Base-by-base conservation (phyloP, 2,797 vertebrate species). In the Sebastes cheni region DNA sequence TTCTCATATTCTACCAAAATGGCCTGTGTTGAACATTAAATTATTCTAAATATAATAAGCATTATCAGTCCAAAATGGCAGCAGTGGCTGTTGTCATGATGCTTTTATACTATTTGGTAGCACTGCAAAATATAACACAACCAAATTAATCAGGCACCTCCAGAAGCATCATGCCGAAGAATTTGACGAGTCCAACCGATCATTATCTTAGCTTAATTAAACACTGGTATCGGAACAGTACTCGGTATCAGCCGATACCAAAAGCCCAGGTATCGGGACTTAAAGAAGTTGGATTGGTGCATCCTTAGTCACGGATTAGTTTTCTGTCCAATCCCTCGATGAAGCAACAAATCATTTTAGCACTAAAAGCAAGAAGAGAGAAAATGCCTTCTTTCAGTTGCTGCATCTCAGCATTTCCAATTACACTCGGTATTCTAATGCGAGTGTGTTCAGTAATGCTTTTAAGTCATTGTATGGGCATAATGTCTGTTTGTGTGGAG, bases 381-480 rank as follows among this genome's bases (percentile, higher is more conserved):
- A 46, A 68, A 36, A 60, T 6, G 3, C 10, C 18, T 54, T 27
- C 18, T 46, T 39, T 50, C 32, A 20, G 22, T 11, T 4, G 39
- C 34, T 23, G 23, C 52, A 61, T 54, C 46, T 79, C 32, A 39
- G 68, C 71, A 66, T 80, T 74, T 71, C 39, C 55, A 75, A 72
- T 84, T 64, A 83, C 50, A 50, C 46, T 8, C 16, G 2, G 20
- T 65, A 50, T 54, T 82, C 66, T 55, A 75, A 82, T 65, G 60
- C n/a, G 68, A 67, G 54, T 12, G 14, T 62, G 72, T 77, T 79
- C 65, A 68, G 39, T 18, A 14, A 22, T 42, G 71, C 79, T 86
- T 87, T 90, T 12, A 81, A 87, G 82, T 77, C 73, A 72, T 77
- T 87, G 80, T 89, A 30, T 65, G 66, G 66, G 68, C 58, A 67